Evolutionary conservation across 2,113 vertebrate species (phyloP).

Genomic region (Orthonyx spaldingii): DNA sequence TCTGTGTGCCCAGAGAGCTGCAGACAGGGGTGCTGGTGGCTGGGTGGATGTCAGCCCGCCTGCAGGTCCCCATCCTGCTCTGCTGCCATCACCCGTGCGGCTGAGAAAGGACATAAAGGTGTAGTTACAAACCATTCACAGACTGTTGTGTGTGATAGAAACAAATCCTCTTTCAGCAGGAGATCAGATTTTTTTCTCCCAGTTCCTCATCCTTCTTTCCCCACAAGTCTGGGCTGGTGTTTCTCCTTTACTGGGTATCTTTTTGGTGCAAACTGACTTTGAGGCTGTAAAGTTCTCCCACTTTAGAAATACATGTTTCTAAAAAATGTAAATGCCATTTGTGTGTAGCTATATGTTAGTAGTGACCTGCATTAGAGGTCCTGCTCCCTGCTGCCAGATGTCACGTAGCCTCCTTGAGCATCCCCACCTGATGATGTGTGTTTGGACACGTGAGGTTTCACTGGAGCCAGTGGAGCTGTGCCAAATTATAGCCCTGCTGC

Average conservation of each 20-base stretch:
- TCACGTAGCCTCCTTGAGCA: not conserved
- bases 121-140: not conserved
- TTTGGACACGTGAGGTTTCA: not conserved
- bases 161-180: not conserved
- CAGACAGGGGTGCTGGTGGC: not conserved
- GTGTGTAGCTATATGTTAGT: not conserved
- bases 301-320: rapidly evolving
- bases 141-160: not conserved
- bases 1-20: not conserved
- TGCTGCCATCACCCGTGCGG: rapidly evolving
- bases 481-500: not conserved
- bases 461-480: not conserved
- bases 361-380: not conserved
- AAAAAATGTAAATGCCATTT: not conserved
- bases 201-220: not conserved
- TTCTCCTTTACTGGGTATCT: rapidly evolving
- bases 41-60: not conserved
- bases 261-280: not conserved
- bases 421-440: not conserved
- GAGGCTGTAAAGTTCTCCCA: rapidly evolving
- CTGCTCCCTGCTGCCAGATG: not conserved
- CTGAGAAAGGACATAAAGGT: not conserved
- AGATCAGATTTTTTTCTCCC: not conserved
- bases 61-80: not conserved
- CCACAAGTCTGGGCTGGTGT: not conserved